These are phyloP conservation scores for Thyatira batis DNA, from an alignment of 2,888 invertebrate genomes.

Conservation along the genomic window DNA sequence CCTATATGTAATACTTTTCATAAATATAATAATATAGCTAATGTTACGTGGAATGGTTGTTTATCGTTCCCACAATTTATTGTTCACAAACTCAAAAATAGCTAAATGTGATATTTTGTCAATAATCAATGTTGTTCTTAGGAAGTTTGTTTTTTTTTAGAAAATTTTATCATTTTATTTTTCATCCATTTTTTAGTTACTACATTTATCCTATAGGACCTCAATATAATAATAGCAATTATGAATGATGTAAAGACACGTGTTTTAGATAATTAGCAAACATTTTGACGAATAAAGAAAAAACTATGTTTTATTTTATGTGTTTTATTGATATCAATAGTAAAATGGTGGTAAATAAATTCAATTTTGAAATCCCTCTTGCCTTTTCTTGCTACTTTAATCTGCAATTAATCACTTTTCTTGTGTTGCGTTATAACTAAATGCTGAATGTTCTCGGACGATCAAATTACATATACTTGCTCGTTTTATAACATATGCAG, in stretches of 20 bases:
- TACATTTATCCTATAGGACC: constrained; percentile 20
- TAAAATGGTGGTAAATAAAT: too few species aligned
- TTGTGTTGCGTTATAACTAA: too few species aligned
- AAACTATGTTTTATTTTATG: constrained; percentile 36
- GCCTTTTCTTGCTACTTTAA: neutral
- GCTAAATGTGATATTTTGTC: constrained; percentile 49
- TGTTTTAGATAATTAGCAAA: constrained; percentile 50
- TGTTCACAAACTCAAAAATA: constrained; percentile 21
- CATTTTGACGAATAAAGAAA: constrained; percentile 64
- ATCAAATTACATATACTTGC: neutral
- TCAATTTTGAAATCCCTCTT: neutral
- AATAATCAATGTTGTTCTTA: constrained; percentile 51
- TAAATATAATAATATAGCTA: neutral
- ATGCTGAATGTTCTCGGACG: neutral
- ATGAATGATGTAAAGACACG: constrained; percentile 40
- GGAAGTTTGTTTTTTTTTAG: constrained; percentile 32
- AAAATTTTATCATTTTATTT: constrained; percentile 11
- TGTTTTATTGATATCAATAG: neutral
- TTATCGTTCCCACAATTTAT: constrained; percentile 1
- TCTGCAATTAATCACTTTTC: too few species aligned
- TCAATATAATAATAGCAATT: too few species aligned
- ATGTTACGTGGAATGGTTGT: constrained; percentile 5
- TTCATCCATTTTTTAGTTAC: constrained; percentile 12
- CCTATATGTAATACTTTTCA: too few species aligned
- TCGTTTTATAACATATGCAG: neutral